Conservation (phyloP, 2,888 invertebrate genomes). For the Rotaria magnacalcarata region DNA sequence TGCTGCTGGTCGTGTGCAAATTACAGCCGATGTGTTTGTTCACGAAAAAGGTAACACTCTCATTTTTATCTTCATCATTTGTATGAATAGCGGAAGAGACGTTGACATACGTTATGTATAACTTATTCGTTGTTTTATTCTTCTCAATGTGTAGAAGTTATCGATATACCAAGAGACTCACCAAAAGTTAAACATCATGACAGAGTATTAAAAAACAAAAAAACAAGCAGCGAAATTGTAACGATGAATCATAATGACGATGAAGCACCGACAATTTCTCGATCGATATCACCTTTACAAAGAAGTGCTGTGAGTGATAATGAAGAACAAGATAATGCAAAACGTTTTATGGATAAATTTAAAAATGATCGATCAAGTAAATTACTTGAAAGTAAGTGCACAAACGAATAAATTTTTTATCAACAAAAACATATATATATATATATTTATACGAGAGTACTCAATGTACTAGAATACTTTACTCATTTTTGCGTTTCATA, state of each 20-base stretch:
- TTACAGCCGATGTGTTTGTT: conserved; percentile 42
- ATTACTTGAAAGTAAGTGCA: conserved; percentile 19
- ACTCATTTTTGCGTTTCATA: too few species aligned
- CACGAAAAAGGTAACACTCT: conserved; percentile 37
- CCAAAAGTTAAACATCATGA: background rate
- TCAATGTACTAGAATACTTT: too few species aligned
- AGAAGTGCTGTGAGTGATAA: background rate
- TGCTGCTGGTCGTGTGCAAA: conserved; percentile 26
- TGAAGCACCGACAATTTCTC: background rate
- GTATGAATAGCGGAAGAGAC: background rate
- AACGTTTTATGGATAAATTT: conserved; percentile 1
- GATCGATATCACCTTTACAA: background rate
- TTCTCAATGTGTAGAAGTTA: background rate
- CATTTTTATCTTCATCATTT: background rate
- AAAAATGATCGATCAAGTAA: background rate
- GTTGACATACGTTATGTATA: background rate
- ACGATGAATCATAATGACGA: background rate
- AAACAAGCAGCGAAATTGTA: background rate
- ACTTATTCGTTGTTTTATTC: background rate
- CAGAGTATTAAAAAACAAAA: background rate
- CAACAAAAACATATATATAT: too few species aligned
- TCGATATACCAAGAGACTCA: background rate
- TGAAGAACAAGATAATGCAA: background rate
- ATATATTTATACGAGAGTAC: too few species aligned
- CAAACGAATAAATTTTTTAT: background rate